Base-by-base conservation (phyloP, 2,888 invertebrate genomes). In the Chloroclystis v-ata region DNA sequence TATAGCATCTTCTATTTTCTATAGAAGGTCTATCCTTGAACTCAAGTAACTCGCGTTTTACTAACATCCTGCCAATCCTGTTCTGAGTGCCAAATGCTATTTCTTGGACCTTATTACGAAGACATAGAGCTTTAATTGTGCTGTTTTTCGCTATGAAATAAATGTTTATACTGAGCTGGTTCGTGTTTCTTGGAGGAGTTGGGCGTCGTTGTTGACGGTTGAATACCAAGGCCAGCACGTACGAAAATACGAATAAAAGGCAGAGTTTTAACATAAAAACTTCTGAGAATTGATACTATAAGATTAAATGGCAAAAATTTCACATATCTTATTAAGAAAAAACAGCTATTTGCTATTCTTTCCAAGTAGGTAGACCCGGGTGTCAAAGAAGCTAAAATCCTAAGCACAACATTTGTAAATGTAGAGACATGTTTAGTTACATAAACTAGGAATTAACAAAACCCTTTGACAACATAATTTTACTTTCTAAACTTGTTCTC, bases 1-100 rank as follows among this genome's bases (percentile, higher is more conserved):
- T 12, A 8, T 30, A 14, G n/a, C 30, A 30, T 33, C 9, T 33
- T 2, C 14, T 16, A 35, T 32, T 41, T 42, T 10, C 3, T 10
- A 33, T 20, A 33, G 60, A 54, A 33, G 60, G 54, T 59, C 57
- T 70, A 77, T 75, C 81, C 81, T 82, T 80, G 80, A 80, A 78
- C 79, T 72, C 69, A 46, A 65, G 69, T 70, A 71, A 70, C 70
- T 64, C 69, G 56, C 63, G 54, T 55, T 28, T n/a, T 20, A 7
- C 35, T 29, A 51, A 25, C 51, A 49, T 57, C 54, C 50, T 52
- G 44, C 38, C 47, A 47, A 54, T 54, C 57, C 54, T 40, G 54
- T 57, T 54, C 42, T 52, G 50, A 47, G 37, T 41, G 42, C 2
- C 25, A 28, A 11, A 13, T 11, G 10, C n/a, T 10, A 26, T 13